phyloP scores from a whole-genome alignment of 2,113 vertebrate species.

The Hippocampus barbouri region DNA sequence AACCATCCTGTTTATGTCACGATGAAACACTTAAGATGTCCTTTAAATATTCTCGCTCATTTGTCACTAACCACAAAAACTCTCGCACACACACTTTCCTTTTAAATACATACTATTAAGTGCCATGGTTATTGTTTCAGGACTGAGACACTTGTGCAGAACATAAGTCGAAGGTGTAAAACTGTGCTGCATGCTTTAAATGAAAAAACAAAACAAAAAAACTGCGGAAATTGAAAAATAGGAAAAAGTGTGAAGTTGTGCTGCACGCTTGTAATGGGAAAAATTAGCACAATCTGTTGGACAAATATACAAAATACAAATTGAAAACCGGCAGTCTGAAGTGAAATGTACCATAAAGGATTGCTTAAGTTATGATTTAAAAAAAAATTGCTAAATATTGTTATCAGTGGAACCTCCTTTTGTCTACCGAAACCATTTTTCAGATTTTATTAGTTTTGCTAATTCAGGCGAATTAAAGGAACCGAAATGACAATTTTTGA shows the following conservation, averaged over 20 bases:
- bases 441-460: neutral
- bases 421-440: no score
- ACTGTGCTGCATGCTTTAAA: neutral
- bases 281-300: no score
- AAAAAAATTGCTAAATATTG: no score
- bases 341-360: no score
- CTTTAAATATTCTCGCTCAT: slow-evolving; percentile 13
- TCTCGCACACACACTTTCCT: slow-evolving; percentile 15
- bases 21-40: neutral
- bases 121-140: neutral
- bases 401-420: no score
- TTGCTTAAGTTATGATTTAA: no score
- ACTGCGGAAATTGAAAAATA: neutral
- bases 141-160: neutral
- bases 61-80: slow-evolving; percentile 4
- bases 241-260: no score
- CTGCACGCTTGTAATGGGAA: no score
- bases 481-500: neutral
- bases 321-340: no score
- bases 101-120: neutral
- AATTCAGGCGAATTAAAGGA: neutral
- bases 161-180: neutral
- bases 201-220: neutral
- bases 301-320: no score
- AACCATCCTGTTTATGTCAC: slow-evolving; percentile 44